A percentile compares a stretch with the other conserved stretches of the same genome.
phyloP scores from a whole-genome alignment of 1,140 invertebrate species.

The Saxidomus purpurata region DNA sequence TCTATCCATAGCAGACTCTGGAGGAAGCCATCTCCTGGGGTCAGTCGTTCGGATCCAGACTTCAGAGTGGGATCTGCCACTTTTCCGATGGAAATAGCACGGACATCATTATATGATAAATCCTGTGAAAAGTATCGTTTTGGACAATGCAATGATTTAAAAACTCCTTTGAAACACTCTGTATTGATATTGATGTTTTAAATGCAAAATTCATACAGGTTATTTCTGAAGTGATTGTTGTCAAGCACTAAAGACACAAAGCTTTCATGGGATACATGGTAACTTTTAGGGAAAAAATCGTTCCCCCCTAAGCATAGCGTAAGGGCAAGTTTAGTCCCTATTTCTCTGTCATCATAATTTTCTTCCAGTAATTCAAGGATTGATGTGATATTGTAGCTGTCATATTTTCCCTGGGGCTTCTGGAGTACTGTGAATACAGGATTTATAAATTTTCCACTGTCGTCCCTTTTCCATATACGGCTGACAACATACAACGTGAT shows the following conservation, averaged over 20 bases:
- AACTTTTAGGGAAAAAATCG: constrained; percentile 51
- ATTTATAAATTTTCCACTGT: constrained; percentile 4
- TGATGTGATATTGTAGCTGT: constrained; percentile 51
- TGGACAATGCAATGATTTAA: constrained; percentile 25
- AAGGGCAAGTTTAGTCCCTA: constrained; percentile 41
- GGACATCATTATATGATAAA: constrained; percentile 1
- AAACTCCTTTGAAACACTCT: background rate
- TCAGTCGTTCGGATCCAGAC: background rate
- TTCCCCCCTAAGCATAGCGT: constrained; percentile 30
- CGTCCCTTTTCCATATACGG: constrained; percentile 20
- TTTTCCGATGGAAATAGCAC: background rate
- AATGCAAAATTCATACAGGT: background rate
- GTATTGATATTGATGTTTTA: background rate
- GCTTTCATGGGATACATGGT: constrained; percentile 20
- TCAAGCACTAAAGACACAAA: constrained; percentile 19
- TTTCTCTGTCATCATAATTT: background rate
- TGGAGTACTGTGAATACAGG: constrained; percentile 26
- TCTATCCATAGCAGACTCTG: background rate
- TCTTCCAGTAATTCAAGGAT: constrained; percentile 19
- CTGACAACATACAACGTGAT: constrained; percentile 42
- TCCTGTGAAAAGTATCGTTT: background rate
- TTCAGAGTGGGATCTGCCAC: background rate
- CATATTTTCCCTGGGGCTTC: constrained; percentile 19
- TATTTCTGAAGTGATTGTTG: background rate
- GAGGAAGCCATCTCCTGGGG: constrained; percentile 50